Conservation (phyloP, 2,888 invertebrate species). For the Synergus itoensis region DNA sequence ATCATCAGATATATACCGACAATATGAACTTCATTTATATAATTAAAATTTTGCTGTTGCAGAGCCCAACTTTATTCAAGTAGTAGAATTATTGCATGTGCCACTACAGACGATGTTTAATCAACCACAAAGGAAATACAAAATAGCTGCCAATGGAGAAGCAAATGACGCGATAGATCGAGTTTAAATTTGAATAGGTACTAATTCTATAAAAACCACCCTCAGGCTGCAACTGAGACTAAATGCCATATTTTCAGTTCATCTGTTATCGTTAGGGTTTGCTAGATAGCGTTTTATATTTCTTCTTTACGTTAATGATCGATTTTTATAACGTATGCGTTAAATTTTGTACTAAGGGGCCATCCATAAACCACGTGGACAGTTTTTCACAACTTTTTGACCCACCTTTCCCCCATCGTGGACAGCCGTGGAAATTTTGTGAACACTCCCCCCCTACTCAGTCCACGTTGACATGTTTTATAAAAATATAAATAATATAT, state of each 20-base stretch:
- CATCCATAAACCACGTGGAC: no score
- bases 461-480: no score
- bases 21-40: not conserved
- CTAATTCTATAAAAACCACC: constrained; percentile 58
- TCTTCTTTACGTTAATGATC: not conserved
- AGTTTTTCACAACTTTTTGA: no score
- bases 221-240: constrained; percentile 6
- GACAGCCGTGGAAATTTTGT: no score
- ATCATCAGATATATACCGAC: not conserved
- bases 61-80: constrained; percentile 91
- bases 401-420: no score
- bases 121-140: constrained; percentile 79
- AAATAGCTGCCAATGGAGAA: constrained; percentile 76
- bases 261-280: constrained; percentile 9
- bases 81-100: constrained; percentile 92
- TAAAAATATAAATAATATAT: no score
- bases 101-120: constrained; percentile 91
- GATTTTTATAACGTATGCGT: not conserved
- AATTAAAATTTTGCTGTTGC: constrained; percentile 74
- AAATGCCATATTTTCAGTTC: constrained; percentile 30
- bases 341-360: constrained; percentile 23
- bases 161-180: constrained; percentile 70
- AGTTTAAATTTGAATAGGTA: constrained; percentile 67
- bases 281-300: constrained; percentile 25
- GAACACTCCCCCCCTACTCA: no score